Percentiles rank a stretch among this genome's conserved stretches.
phyloP scores from a whole-genome alignment of 2,888 invertebrate species.

The Flexamia atlantica region DNA sequence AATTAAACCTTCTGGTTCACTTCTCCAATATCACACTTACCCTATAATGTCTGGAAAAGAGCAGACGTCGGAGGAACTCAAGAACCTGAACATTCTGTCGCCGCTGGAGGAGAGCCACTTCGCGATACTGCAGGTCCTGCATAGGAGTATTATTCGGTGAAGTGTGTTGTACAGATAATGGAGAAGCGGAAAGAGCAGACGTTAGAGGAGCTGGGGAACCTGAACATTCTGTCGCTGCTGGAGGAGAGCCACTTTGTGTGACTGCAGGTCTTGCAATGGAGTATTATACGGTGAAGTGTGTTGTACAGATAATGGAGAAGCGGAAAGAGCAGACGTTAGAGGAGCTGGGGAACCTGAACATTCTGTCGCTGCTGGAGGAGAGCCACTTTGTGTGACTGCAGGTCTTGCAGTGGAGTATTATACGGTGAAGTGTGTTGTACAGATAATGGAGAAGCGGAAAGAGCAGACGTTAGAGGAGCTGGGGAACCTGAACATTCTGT shows the following conservation, averaged over 20 bases:
- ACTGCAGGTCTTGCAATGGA: conserved; percentile 80
- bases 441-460: too few relatives aligned
- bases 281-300: conserved; percentile 76
- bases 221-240: not conserved
- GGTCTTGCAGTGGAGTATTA: conserved; percentile 85
- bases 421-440: too few relatives aligned
- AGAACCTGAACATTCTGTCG: not conserved
- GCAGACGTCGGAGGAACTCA: conserved; percentile 78
- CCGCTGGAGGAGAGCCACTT: conserved; percentile 7
- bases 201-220: conserved; percentile 31
- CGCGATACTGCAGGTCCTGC: conserved; percentile 77
- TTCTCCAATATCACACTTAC: too few relatives aligned
- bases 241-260: conserved; percentile 13
- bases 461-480: too few relatives aligned
- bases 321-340: conserved; percentile 81
- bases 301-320: conserved; percentile 89
- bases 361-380: not conserved
- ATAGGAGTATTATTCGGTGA: too few relatives aligned
- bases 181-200: conserved; percentile 21
- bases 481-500: not conserved
- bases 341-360: conserved; percentile 71
- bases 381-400: conserved; percentile 22
- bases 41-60: too few relatives aligned
- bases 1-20: too few relatives aligned
- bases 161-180: conserved; percentile 28